Evolutionary conservation across 2,113 vertebrate genomes (phyloP).

Genomic region (Lophius piscatorius): DNA sequence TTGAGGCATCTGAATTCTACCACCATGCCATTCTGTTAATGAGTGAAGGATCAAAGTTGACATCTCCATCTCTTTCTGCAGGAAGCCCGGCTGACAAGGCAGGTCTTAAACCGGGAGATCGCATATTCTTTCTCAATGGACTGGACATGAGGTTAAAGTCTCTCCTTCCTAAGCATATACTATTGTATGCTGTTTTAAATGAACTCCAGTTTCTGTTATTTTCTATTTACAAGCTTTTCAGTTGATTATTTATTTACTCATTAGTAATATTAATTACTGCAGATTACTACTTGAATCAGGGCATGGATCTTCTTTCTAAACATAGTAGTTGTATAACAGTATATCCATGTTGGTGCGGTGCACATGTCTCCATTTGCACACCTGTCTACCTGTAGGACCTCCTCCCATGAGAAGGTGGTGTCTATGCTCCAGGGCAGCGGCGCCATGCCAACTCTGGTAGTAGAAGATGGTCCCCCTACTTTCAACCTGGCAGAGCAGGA

Average conservation of each 20-base stretch:
- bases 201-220: too few species aligned
- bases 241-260: too few species aligned
- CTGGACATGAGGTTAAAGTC: conserved; percentile 93
- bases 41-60: not conserved
- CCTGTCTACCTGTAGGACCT: conserved; percentile 81
- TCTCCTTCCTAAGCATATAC: not conserved
- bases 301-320: too few species aligned
- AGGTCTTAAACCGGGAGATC: conserved; percentile 91
- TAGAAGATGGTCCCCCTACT: conserved; percentile 89
- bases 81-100: conserved; percentile 96
- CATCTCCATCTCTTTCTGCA: conserved; percentile 53
- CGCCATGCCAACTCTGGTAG: conserved; percentile 96
- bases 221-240: too few species aligned
- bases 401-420: conserved; percentile 98
- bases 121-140: conserved; percentile 95
- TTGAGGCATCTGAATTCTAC: not conserved
- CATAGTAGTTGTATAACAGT: too few species aligned
- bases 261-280: too few species aligned
- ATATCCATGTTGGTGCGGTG: too few species aligned
- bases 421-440: conserved; percentile 98
- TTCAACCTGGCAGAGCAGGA: conserved; percentile 76
- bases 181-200: too few species aligned
- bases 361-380: too few species aligned
- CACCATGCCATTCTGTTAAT: not conserved
- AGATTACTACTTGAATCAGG: too few species aligned